Evolutionary conservation across 2,113 vertebrate genomes (phyloP), one percentile per base, ranked within the genome.

Genomic region (Hassar affinis): DNA sequence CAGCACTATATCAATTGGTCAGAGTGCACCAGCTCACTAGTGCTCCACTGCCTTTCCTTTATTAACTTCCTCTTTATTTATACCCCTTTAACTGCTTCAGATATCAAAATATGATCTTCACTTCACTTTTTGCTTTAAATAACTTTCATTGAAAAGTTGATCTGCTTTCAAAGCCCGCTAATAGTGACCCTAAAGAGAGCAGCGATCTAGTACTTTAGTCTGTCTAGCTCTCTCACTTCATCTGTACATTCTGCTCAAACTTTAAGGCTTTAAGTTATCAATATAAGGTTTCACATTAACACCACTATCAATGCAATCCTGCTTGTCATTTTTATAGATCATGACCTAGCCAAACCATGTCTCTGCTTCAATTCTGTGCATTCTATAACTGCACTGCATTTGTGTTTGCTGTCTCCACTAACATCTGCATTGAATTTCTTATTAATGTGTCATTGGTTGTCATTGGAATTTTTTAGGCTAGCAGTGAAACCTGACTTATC

Each of bases 1-100:
- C 86, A 85, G 84, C 85, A 86, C 49, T 88, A 79, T 79, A 85
- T 82, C n/a, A 38, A 57, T 51, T 42, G 52, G 30, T 57, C 69
- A 75, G 82, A 78, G 64, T 42, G 80, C 75, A 79, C 87, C 69
- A 85, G 78, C n/a, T 84, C 79, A 30, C 81, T 35, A 49, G 25
- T 49, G 45, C 25, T 72, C 45, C 25, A 49, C 71, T 51, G 25
- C 45, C 71, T 74, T 74, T 30, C 14, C 45, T 18, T n/a, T n/a
- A 12, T 64, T 3, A 6, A 47, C 25, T 72, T 49, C 27, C 25
- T 27, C 14, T 74, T 49, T 9, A 74, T 51, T 74, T 74, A 49
- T 51, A 51, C n/a, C 25, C 1, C 42, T 71, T 45, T 42, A 35
- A 9, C 35, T 45, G 20, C 66, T 45, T 42, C 6, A 42, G 2